Percentiles rank a stretch among this genome's conserved stretches.
These are phyloP conservation scores for Nesoenas mayeri DNA, from an alignment of 2,113 vertebrate genomes.

Conservation along the genomic window DNA sequence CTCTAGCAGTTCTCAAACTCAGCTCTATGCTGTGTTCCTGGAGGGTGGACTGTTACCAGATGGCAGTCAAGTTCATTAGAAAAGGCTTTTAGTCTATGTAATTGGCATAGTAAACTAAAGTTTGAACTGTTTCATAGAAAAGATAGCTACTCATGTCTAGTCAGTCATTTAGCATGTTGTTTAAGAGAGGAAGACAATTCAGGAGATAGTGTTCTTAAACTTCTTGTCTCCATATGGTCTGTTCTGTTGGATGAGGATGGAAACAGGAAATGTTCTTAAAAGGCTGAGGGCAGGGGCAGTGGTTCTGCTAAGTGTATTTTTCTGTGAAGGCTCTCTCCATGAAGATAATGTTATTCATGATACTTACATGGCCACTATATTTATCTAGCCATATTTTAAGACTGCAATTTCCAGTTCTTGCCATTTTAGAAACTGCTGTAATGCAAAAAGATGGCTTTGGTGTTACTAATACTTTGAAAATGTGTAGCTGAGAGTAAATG, in stretches of 20 bases:
- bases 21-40: neutral
- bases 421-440: neutral
- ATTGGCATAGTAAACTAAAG: neutral
- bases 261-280: neutral
- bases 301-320: neutral
- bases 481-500: neutral
- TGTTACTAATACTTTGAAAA: slow-evolving; percentile 9
- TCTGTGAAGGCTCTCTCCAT: neutral
- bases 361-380: neutral
- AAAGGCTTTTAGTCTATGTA: neutral
- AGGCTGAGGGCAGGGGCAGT: neutral
- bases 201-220: neutral
- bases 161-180: neutral
- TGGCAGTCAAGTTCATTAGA: neutral
- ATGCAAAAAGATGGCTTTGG: neutral
- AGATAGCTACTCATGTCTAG: neutral
- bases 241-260: neutral
- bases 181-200: neutral
- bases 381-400: neutral
- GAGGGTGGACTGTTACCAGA: neutral
- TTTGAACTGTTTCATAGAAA: neutral
- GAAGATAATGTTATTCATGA: neutral
- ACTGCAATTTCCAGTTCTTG: neutral
- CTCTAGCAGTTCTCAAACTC: neutral
- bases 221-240: neutral